Conservation (phyloP, 2,113 vertebrate genomes). For the Sphaerodactylus townsendi region DNA sequence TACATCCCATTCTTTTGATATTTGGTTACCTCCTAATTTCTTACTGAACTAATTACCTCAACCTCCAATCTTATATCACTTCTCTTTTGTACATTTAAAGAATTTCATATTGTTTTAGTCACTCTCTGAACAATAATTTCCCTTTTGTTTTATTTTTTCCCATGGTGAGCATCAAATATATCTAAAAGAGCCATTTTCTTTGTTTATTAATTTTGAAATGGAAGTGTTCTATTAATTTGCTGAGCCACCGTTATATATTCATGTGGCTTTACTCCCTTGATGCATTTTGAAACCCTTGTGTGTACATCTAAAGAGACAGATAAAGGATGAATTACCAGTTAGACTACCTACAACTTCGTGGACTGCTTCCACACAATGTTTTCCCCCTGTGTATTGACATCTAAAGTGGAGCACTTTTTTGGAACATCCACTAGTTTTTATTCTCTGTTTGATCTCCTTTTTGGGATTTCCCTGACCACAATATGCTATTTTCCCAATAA, state of each 20-base stretch:
- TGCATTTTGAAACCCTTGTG: slow-evolving; percentile 5
- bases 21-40: slow-evolving; percentile 51
- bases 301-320: slow-evolving; percentile 6
- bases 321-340: slow-evolving; percentile 47
- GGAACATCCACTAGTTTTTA: too few species aligned
- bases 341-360: not conserved
- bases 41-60: slow-evolving; percentile 64
- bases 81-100: slow-evolving; percentile 51
- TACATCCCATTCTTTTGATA: slow-evolving; percentile 45
- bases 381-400: too few species aligned
- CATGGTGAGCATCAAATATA: slow-evolving; percentile 23
- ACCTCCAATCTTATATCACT: slow-evolving; percentile 53
- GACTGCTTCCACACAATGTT: too few species aligned
- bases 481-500: too few species aligned
- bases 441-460: too few species aligned
- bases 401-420: too few species aligned
- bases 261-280: not conserved
- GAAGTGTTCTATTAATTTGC: slow-evolving; percentile 39
- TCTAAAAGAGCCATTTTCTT: slow-evolving; percentile 34
- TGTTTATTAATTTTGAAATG: slow-evolving; percentile 49
- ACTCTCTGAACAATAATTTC: slow-evolving; percentile 51
- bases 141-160: slow-evolving; percentile 47
- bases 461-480: too few species aligned
- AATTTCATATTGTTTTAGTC: slow-evolving; percentile 50
- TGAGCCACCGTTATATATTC: slow-evolving; percentile 20